phyloP scores from a whole-genome alignment of 2,888 invertebrate genomes.

The Eilema griseolum region DNA sequence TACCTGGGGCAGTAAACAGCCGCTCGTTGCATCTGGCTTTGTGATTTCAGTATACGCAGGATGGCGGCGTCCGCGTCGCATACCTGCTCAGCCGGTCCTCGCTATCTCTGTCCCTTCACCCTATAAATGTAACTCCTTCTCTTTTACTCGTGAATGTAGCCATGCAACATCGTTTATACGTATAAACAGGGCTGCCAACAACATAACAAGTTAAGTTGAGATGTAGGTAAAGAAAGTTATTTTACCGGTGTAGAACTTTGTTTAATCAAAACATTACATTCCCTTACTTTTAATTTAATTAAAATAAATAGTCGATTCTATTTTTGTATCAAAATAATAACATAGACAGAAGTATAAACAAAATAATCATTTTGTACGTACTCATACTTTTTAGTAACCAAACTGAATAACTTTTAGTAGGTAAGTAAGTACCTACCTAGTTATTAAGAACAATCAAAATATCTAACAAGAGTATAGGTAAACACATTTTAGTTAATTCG shows the following conservation, averaged over 20 bases:
- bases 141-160: constrained; percentile 54
- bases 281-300: not conserved
- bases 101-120: constrained; percentile 55
- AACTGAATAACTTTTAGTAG: no score
- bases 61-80: constrained; percentile 55
- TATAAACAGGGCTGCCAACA: constrained; percentile 52
- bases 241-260: constrained; percentile 33
- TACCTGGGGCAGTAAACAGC: constrained; percentile 49
- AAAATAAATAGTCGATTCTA: not conserved
- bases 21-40: constrained; percentile 69
- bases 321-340: not conserved
- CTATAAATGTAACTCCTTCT: constrained; percentile 41
- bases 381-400: no score
- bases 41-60: constrained; percentile 68
- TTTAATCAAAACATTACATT: not conserved
- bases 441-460: no score
- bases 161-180: constrained; percentile 60
- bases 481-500: not conserved
- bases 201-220: constrained; percentile 45
- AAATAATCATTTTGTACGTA: no score
- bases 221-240: constrained; percentile 40
- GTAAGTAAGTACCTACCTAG: no score
- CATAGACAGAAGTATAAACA: no score
- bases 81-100: constrained; percentile 73
- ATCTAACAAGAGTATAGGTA: not conserved